Conservation (phyloP, 2,797 vertebrate species). For the Apodemus agrarius region DNA sequence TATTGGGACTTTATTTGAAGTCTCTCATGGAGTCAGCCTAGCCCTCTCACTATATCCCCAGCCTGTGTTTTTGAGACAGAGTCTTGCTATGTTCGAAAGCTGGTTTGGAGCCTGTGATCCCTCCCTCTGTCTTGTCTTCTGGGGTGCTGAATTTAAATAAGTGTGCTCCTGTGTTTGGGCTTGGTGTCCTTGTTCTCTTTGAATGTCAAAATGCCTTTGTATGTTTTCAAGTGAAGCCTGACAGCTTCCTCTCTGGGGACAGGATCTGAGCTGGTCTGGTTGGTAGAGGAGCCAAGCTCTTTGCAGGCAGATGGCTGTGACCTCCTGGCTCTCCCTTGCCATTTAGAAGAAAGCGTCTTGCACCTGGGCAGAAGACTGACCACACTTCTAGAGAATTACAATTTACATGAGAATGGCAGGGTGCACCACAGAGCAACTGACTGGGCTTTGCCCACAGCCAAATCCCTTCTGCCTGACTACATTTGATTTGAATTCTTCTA, state of each 20-base stretch:
- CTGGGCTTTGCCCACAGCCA: slow-evolving; percentile 79
- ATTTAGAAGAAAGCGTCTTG: not conserved
- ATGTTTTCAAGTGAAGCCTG: not conserved
- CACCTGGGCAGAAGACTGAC: slow-evolving; percentile 20
- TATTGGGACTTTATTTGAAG: not conserved
- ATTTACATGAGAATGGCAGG: slow-evolving; percentile 85
- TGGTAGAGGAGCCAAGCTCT: not conserved
- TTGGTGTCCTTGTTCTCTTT: too few relatives aligned
- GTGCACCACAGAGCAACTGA: slow-evolving; percentile 70
- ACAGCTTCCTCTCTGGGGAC: not conserved
- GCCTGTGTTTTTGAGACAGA: not conserved
- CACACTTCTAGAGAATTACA: slow-evolving; percentile 78
- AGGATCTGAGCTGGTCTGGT: not conserved
- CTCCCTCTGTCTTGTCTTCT: not conserved
- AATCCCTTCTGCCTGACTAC: slow-evolving; percentile 84
- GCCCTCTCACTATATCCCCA: not conserved
- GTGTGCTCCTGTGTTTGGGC: not conserved
- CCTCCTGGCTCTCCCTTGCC: not conserved
- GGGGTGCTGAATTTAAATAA: not conserved
- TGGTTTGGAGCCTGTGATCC: not conserved
- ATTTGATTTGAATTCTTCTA: slow-evolving; percentile 86
- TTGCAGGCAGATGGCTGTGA: not conserved
- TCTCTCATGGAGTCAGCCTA: not conserved
- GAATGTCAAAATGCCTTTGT: not conserved
- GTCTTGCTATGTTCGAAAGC: not conserved